A percentile compares a stretch with the other conserved stretches of the same genome.
Evolutionary conservation across 2,113 vertebrate species (phyloP).

Genomic region (Pseudorhombus dupliciocellatus): DNA sequence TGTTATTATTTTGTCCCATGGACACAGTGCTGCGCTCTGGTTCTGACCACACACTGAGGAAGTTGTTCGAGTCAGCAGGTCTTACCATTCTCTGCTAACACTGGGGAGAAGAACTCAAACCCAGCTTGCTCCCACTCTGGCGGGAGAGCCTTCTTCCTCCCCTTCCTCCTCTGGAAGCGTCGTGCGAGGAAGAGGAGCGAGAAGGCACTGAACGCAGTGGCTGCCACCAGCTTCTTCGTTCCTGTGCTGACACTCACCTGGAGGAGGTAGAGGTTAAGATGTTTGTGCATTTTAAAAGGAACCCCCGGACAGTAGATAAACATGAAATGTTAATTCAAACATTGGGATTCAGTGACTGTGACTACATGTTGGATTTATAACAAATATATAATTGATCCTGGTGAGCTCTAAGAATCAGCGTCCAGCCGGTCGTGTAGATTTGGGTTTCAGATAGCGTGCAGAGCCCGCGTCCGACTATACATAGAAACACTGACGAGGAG

Average conservation of each 20-base stretch:
- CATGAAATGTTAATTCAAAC: too few relatives aligned
- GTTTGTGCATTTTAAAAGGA: neutral
- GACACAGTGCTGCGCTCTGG: neutral
- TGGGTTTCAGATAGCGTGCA: conserved; percentile 11
- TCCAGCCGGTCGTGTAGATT: conserved; percentile 15
- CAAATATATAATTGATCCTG: too few relatives aligned
- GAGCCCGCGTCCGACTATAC: conserved; percentile 15
- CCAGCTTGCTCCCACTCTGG: conserved; percentile 84
- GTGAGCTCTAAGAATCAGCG: too few relatives aligned
- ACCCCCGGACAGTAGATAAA: neutral
- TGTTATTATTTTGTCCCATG: neutral
- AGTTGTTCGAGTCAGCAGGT: too few relatives aligned
- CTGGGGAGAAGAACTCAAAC: conserved; percentile 79
- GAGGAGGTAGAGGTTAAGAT: conserved; percentile 9
- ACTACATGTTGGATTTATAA: too few relatives aligned
- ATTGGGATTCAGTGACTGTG: too few relatives aligned
- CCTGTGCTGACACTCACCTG: conserved; percentile 88
- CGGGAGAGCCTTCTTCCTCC: conserved; percentile 80
- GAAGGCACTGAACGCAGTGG: conserved; percentile 87
- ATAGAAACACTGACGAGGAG: conserved; percentile 23
- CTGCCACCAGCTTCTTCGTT: conserved; percentile 88
- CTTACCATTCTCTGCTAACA: conserved; percentile 84
- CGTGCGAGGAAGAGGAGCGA: conserved; percentile 91
- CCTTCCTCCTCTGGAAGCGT: conserved; percentile 91
- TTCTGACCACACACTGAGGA: too few relatives aligned